Evolutionary conservation across 2,113 vertebrate genomes (phyloP).

Genomic region (Cranoglanis bouderius): DNA sequence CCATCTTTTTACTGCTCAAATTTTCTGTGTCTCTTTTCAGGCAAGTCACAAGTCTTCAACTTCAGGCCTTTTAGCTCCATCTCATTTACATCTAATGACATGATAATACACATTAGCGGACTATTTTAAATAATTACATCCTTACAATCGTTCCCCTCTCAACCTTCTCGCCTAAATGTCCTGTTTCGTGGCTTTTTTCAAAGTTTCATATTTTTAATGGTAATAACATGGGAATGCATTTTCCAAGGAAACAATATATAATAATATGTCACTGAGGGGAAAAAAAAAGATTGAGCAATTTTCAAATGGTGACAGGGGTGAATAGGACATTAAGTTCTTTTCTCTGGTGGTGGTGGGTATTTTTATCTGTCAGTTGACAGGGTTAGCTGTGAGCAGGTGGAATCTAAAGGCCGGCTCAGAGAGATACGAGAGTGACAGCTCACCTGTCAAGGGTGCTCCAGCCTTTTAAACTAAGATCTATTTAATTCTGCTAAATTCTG

Average conservation of each 20-base stretch:
- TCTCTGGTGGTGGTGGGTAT: constrained; percentile 87
- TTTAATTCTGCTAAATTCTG: constrained; percentile 86
- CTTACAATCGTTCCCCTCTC: constrained; percentile 83
- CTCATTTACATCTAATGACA: constrained; percentile 86
- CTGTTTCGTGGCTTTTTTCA: constrained; percentile 74
- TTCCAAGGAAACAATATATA: constrained; percentile 94
- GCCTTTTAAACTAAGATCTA: constrained; percentile 83
- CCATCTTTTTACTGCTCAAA: not conserved
- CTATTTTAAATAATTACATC: constrained; percentile 93
- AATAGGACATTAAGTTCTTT: constrained; percentile 97
- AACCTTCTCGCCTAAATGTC: constrained; percentile 75
- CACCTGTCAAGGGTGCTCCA: constrained; percentile 86
- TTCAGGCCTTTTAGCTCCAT: constrained; percentile 74
- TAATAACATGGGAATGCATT: constrained; percentile 88
- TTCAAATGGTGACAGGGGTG: constrained; percentile 87
- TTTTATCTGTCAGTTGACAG: constrained; percentile 89
- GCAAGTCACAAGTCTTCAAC: constrained; percentile 70
- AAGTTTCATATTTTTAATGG: constrained; percentile 94
- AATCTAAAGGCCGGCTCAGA: constrained; percentile 82
- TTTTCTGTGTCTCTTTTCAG: constrained; percentile 52
- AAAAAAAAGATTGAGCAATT: constrained; percentile 94
- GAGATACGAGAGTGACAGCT: constrained; percentile 87
- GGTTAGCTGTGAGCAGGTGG: constrained; percentile 84
- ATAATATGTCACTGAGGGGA: constrained; percentile 88
- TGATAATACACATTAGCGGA: constrained; percentile 93